phyloP scores from a whole-genome alignment of 2,113 vertebrate species.

The Thinocorus orbignyianus region DNA sequence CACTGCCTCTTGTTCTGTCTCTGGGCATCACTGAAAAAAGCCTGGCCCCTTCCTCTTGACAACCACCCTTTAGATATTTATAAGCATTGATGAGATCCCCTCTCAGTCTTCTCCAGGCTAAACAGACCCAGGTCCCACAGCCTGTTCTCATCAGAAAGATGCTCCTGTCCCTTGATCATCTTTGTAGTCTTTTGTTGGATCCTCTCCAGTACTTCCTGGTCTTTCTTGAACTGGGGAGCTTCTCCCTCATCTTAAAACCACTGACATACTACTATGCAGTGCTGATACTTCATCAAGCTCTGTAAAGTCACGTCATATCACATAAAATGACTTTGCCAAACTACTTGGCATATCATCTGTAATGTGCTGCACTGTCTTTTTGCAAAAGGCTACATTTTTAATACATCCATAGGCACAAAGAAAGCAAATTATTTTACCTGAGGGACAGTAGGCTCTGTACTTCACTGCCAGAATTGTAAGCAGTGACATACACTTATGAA shows the following conservation, averaged over 20 bases:
- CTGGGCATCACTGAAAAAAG: neutral
- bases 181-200: neutral
- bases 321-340: neutral
- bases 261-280: neutral
- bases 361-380: neutral
- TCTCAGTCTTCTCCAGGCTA: neutral
- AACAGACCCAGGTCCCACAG: neutral
- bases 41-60: neutral
- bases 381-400: conserved; percentile 13
- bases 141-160: neutral
- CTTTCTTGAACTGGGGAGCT: neutral
- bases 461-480: neutral
- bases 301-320: conserved; percentile 14
- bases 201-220: neutral
- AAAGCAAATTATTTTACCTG: conserved; percentile 15
- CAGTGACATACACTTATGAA: neutral
- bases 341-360: neutral
- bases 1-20: neutral
- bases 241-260: neutral
- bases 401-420: neutral
- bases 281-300: neutral
- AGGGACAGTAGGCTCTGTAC: neutral
- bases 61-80: neutral
- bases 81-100: neutral
- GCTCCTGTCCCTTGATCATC: neutral